These are phyloP conservation scores for Haliaeetus leucogaster DNA, from an alignment of 2,113 vertebrate species.

Conservation along the genomic window DNA sequence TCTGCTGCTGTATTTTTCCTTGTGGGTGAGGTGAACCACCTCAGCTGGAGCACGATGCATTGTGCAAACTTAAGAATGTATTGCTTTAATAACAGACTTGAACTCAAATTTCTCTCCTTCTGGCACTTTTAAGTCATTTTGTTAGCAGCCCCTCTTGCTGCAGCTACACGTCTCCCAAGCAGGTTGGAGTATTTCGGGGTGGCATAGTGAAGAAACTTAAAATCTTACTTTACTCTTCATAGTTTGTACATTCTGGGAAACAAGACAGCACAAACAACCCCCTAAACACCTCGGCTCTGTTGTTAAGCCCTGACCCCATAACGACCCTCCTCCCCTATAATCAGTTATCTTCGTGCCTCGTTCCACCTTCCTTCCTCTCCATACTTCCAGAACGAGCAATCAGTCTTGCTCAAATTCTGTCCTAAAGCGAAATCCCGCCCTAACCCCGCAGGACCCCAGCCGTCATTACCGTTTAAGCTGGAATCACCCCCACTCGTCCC, in stretches of 20 bases:
- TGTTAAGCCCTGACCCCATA: neutral
- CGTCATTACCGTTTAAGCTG: too few species aligned
- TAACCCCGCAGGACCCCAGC: neutral
- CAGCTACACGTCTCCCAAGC: neutral
- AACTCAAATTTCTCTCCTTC: neutral
- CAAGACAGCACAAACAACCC: neutral
- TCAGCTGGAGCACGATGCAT: neutral
- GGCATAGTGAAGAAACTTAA: neutral
- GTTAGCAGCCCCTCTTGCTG: neutral
- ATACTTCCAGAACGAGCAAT: neutral
- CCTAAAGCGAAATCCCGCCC: neutral
- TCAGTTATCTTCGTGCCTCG: too few species aligned
- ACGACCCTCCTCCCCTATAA: neutral
- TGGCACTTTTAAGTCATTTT: neutral
- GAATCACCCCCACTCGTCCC: fast-evolving
- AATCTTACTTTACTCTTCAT: neutral
- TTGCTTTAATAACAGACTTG: neutral
- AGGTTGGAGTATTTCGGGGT: neutral
- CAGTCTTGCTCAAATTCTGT: too few species aligned
- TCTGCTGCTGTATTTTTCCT: neutral
- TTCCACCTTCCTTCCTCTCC: neutral
- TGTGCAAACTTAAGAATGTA: neutral
- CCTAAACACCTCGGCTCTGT: fast-evolving
- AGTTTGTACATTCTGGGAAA: neutral
- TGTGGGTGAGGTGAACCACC: neutral